phyloP scores from a whole-genome alignment of 2,797 vertebrate species.

The Mionectes olivaceus region DNA sequence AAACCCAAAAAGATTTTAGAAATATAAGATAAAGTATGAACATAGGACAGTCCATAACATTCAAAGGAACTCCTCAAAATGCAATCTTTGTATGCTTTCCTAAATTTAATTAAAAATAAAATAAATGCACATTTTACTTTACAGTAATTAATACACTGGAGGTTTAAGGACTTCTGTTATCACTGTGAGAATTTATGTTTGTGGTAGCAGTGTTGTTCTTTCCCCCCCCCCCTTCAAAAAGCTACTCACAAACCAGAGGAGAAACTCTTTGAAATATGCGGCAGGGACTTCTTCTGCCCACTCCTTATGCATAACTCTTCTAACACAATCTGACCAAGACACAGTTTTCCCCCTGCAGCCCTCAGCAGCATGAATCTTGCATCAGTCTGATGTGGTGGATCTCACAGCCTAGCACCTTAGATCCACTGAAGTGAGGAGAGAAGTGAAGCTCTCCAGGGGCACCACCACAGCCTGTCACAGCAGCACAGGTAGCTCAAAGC shows the following conservation, averaged over 20 bases:
- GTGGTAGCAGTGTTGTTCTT: background rate
- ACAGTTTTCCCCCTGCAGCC: background rate
- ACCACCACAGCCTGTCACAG: background rate
- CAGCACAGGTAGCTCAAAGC: background rate
- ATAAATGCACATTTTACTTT: background rate
- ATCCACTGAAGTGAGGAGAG: background rate
- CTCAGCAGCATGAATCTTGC: background rate
- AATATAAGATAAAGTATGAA: background rate
- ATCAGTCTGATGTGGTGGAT: background rate
- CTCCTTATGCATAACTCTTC: slow-evolving; percentile 1
- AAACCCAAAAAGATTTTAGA: background rate
- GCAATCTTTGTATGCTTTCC: background rate
- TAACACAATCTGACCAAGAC: background rate
- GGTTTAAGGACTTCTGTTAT: slow-evolving; percentile 6
- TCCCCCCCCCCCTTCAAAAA: background rate
- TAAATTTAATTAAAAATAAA: slow-evolving; percentile 25
- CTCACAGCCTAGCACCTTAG: background rate
- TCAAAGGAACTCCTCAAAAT: background rate
- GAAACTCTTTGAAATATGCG: slow-evolving; percentile 25
- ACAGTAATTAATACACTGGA: slow-evolving; percentile 44
- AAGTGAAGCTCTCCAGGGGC: background rate
- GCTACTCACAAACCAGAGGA: slow-evolving; percentile 17
- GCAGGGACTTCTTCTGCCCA: slow-evolving; percentile 25
- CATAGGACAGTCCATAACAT: background rate
- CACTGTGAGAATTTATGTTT: background rate